Base-by-base conservation (phyloP, 1,140 invertebrate species). In the Listronotus bonariensis region DNA sequence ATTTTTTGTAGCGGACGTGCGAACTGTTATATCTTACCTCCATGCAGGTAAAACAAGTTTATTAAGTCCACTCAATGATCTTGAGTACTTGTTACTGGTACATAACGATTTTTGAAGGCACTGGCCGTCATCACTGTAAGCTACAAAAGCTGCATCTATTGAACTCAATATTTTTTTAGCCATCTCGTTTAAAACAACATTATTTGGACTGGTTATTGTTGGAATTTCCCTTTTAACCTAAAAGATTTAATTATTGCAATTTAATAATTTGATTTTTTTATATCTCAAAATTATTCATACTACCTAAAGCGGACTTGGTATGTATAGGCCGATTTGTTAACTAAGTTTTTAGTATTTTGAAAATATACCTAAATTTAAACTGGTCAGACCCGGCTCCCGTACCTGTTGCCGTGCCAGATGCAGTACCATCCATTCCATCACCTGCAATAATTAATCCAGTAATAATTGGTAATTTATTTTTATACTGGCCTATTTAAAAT, bases 1-100 rank as follows among this genome's bases (percentile, higher is more conserved):
- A n/a, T n/a, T n/a, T n/a, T n/a, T n/a, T n/a, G n/a, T n/a, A n/a
- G n/a, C n/a, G n/a, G n/a, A n/a, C n/a, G n/a, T n/a, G n/a, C n/a
- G n/a, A n/a, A n/a, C n/a, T n/a, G n/a, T n/a, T n/a, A n/a, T n/a
- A n/a, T n/a, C 14, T 55, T 81, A 89, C 88, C 88, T 87, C 87
- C 87, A 89, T 49, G 89, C 78, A 11, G 88, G 88, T 46, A 89
- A 73, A 85, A 86, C 87, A 66, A 87, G 82, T 73, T 82, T 83
- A 41, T 82, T 83, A 10, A 77, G 79, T 42, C 83, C 81, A 0
- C 73, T 68, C 31, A 82, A 72, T 15, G 74, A 72, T 55, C 82
- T 83, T 0, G 86, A 86, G 59, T 80, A 82, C 58, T 78, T 84
- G 72, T 89, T 89, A 34, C 87, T 85, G 40, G 86, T 78, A 71